Evolutionary conservation across 1,140 invertebrate species (phyloP), one percentile per base, ranked within the genome.

Genomic region (Drosophila dunni): DNA sequence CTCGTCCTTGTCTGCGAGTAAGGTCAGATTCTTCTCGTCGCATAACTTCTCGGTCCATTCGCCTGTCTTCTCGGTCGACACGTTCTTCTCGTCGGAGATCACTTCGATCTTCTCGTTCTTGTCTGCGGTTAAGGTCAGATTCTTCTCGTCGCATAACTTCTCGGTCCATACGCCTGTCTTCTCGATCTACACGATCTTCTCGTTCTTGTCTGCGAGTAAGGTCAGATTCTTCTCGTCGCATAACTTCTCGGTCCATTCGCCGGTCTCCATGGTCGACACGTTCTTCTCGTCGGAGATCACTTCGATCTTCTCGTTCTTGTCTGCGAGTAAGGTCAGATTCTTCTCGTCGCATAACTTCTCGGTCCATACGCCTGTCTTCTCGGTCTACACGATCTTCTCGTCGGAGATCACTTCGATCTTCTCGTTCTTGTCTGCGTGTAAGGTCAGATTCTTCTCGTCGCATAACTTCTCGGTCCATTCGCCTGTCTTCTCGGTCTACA

Each of bases 261-360:
- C 45, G 24, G 17, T 48, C 45, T 20, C 24, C 45, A 0, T n/a
- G 40, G 10, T 48, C 13, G 9, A 7, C 45, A 1, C 45, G 15
- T 1, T 34, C 17, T 4, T 36, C 53, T 10, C 20, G 61, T 42
- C 50, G 65, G 5, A 17, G 1, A 2, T 75, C 33, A 1, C 44
- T 61, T 9, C 40, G 62, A 29, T 40, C 42, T 6, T 56, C 45
- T 3, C 45, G 71, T n/a, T n/a, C 58, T 11, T 44, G 33, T 42
- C 57, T 36, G 20, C 54, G 42, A 0, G 40, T 1, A 15, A 20
- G n/a, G 11, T 46, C 54, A n/a, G 17, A 54, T 1, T 57, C 44
- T n/a, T 65, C n/a, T 34, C 68, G 20, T 56, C 36, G 44, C 15
- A 15, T 24, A 3, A 24, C 24, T 24, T 24, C 8, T 33, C 58